Evolutionary conservation across 2,797 vertebrate species (phyloP).

Genomic region (Rhabdomys pumilio): DNA sequence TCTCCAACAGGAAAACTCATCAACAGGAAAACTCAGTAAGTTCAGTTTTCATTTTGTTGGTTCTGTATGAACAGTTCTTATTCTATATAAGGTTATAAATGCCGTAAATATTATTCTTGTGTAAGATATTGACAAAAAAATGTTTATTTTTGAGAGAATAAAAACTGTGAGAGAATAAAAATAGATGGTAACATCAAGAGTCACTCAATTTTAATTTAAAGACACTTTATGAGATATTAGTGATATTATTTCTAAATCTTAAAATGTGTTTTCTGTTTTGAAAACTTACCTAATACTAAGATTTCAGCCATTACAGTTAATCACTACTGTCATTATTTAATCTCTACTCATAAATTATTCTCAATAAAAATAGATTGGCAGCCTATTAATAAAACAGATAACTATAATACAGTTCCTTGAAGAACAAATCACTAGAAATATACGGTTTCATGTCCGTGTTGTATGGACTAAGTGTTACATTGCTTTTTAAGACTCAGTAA

Average conservation of each 20-base stretch:
- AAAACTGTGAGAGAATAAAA: neutral
- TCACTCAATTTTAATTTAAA: neutral
- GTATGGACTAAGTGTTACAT: neutral
- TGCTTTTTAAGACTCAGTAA: neutral
- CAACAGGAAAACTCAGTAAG: neutral
- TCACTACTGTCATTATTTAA: neutral
- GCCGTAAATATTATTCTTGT: constrained; percentile 31
- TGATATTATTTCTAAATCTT: neutral
- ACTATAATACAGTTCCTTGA: neutral
- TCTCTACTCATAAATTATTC: constrained; percentile 15
- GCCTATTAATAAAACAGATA: neutral
- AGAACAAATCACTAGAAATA: neutral
- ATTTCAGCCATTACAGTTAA: neutral
- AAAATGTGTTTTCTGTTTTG: constrained; percentile 18
- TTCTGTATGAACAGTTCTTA: neutral
- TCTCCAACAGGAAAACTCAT: neutral
- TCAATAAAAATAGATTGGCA: neutral
- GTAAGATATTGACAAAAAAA: neutral
- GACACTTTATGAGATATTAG: neutral
- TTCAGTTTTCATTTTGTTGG: neutral
- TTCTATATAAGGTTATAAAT: neutral
- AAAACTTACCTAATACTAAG: constrained; percentile 17
- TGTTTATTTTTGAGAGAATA: constrained; percentile 10
- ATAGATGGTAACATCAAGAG: neutral
- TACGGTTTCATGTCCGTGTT: neutral